Base-by-base conservation (phyloP, 2,888 invertebrate genomes). In the Fabriciana adippe region DNA sequence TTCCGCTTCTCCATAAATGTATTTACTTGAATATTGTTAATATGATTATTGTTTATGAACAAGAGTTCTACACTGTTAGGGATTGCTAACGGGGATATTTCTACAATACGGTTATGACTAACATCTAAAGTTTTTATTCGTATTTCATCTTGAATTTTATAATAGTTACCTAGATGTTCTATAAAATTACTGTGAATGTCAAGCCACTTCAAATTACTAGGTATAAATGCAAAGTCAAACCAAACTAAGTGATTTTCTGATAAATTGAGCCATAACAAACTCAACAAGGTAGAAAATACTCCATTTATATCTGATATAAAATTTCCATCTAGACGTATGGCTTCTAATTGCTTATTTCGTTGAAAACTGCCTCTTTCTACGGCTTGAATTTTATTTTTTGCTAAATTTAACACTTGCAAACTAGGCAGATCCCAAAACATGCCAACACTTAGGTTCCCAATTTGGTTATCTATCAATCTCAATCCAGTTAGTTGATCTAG, bases 141-240 rank as follows among this genome's bases (percentile, higher is more conserved):
- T 74, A 96, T 95, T 87, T 96, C 95, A 76, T 96, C 95, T 87
- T 96, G 96, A 56, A 97, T 93, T 83, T 96, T 96, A 84, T 97
- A 97, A 84, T 97, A 97, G 89, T 98, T 98, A 54, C 96, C 97
- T 76, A 98, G 92, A 68, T 96, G 95, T 83, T 97, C 96, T 77
- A 98, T 97, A 81, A 96, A 97, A 88, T 98, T 98, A 64, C 97
- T 95, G 81, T 97, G 97, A 72, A 98, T 95, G 79, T 98, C 97
- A 77, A 98, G 90, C 97, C 97, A 97, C 87, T 97, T 97, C 51
- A 98, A 93, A 84, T 97, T 97, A 72, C 95, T 95, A 1, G 98
- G 97, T 76, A 98, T 95, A 81, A 98, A 97, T 31, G 97, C 97
- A 80, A 97, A 98, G 87, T 98, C 98, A 87, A 98, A 98, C 97